Percentiles rank a stretch among this genome's conserved stretches.
Evolutionary conservation across 2,888 invertebrate species (phyloP).

Genomic region (Diaprepes abbreviatus): DNA sequence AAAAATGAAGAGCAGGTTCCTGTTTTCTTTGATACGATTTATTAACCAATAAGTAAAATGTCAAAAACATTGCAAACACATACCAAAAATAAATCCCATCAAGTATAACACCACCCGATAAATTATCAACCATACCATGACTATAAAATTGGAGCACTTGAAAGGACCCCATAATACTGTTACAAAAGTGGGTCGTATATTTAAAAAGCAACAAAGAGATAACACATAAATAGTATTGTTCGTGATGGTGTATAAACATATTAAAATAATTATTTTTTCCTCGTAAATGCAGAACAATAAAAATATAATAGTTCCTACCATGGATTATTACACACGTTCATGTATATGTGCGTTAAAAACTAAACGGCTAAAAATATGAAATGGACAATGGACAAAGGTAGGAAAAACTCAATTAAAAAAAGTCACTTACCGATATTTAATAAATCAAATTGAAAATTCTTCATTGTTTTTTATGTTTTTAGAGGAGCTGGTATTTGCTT

Average conservation of each 20-base stretch:
- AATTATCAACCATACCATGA: not conserved
- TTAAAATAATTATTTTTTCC: constrained; percentile 19
- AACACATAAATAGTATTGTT: constrained; percentile 17
- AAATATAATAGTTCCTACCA: constrained; percentile 15
- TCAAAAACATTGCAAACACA: not conserved
- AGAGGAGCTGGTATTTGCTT: too few relatives aligned
- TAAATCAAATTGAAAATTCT: too few relatives aligned
- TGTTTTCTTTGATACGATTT: too few relatives aligned
- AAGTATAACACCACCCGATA: not conserved
- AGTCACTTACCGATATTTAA: too few relatives aligned
- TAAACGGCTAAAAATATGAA: too few relatives aligned
- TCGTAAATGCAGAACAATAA: constrained; percentile 14
- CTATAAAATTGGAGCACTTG: not conserved
- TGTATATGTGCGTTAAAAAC: not conserved
- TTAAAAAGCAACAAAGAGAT: constrained; percentile 5
- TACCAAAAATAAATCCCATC: constrained; percentile 1
- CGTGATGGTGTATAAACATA: not conserved
- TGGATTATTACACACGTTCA: constrained; percentile 21
- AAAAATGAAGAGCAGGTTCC: too few relatives aligned
- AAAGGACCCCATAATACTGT: not conserved
- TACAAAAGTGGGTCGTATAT: not conserved
- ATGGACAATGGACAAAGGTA: too few relatives aligned
- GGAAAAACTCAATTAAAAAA: too few relatives aligned
- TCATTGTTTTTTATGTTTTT: too few relatives aligned
- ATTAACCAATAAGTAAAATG: too few relatives aligned